A percentile compares a stretch with the other conserved stretches of the same genome.
Evolutionary conservation across 2,113 vertebrate species (phyloP).

Genomic region (Brachirus orientalis): DNA sequence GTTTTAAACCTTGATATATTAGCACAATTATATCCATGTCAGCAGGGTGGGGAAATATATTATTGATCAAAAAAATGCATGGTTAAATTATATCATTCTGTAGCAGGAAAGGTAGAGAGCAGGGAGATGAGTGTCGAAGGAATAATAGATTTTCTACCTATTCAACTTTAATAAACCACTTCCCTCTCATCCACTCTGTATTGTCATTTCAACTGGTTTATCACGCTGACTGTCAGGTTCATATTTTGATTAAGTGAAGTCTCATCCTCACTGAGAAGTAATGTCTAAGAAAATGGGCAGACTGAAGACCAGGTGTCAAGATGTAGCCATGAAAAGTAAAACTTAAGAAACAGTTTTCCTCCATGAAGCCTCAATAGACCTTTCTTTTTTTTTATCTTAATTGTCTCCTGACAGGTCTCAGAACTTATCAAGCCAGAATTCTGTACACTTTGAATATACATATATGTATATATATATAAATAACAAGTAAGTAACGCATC

Average conservation of each 20-base stretch:
- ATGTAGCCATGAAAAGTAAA: not conserved
- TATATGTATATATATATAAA: no score
- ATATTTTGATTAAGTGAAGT: slow-evolving; percentile 23
- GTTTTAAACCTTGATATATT: slow-evolving; percentile 70
- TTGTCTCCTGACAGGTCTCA: not conserved
- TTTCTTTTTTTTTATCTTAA: no score
- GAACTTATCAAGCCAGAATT: no score
- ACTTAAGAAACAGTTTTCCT: slow-evolving; percentile 2
- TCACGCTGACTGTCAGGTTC: slow-evolving; percentile 28
- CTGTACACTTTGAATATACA: no score
- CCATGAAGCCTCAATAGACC: not conserved
- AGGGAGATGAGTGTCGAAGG: slow-evolving; percentile 27
- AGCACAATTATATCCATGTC: slow-evolving; percentile 74
- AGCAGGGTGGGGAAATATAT: slow-evolving; percentile 71
- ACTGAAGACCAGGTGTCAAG: not conserved
- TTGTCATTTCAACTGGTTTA: slow-evolving; percentile 37
- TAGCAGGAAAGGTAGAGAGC: slow-evolving; percentile 18
- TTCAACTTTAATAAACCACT: slow-evolving; percentile 43
- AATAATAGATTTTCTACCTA: slow-evolving; percentile 35
- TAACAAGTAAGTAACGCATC: no score
- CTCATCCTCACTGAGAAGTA: slow-evolving; percentile 12
- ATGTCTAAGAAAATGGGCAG: slow-evolving; percentile 14
- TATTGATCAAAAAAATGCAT: slow-evolving; percentile 73
- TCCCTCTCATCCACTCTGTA: slow-evolving; percentile 21
- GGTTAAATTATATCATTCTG: slow-evolving; percentile 62